Base-by-base conservation (phyloP, 2,113 vertebrate genomes). In the Mus pahari region DNA sequence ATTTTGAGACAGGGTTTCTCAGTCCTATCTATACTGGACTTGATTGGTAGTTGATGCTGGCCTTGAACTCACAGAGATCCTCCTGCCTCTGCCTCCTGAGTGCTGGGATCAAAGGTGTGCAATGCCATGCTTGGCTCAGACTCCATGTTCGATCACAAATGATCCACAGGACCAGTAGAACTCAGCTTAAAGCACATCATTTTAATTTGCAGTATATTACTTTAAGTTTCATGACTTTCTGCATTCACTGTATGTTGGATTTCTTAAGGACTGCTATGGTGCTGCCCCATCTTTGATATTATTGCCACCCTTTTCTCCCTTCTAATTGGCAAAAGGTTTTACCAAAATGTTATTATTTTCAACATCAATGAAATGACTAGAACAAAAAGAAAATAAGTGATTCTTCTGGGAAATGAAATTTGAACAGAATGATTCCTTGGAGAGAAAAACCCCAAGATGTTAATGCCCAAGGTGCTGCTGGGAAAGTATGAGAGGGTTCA, bases 361-460 rank as follows among this genome's bases (percentile, higher is more conserved):
- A 74, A 83, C 36, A 53, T 33, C 10, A 33, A 0, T 79, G 13
- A 62, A 81, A 26, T 79, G 4, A 89, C 10, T 55, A 81, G 9
- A 33, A 87, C 3, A 19, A 84, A 64, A 39, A 55, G 7, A 4
- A 39, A 64, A 55, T 19, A 3, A 48, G 79, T n/a, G 62, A 58
- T 87, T 84, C 36, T 33, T 73, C 71, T 31, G 62, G 22, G n/a
- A 94, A 93, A 48, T 83, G n/a, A 91, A 78, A 83, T 79, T 73
- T 26, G 33, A 33, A 89, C 6, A 78, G 4, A 93, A 60, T 84
- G 75, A 92, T 20, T 50, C 95, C 50, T 71, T 93, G 17, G 82
- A 70, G 96, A 91, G 55, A 93, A 78, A 78, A 92, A 91, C 71
- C 90, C 82, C 90, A 94, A 91, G 77, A 53, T 16, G 55, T 74